Percentiles rank a stretch among this genome's conserved stretches.
These are phyloP conservation scores for Hydrocynus forskahlii DNA, from an alignment of 2,797 vertebrate species.

Conservation along the genomic window DNA sequence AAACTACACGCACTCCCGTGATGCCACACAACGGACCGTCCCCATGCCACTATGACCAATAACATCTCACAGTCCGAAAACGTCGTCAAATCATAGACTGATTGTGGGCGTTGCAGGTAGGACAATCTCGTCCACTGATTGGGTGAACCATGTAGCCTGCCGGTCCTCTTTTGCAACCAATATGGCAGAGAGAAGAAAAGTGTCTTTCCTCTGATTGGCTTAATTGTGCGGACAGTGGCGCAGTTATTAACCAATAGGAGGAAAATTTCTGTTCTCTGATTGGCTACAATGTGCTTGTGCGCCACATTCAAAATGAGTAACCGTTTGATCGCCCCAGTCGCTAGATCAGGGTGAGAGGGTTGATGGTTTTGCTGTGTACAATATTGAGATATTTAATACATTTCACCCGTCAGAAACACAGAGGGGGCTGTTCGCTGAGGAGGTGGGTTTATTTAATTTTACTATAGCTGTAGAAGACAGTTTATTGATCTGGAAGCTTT, in stretches of 20 bases:
- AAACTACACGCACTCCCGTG: not conserved
- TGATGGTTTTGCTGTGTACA: not conserved
- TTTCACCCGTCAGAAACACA: not conserved
- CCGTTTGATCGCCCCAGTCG: not conserved
- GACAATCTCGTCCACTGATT: not conserved
- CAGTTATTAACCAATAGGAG: slow-evolving; percentile 28
- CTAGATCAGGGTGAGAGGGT: not conserved
- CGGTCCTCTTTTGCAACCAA: no score
- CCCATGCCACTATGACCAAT: not conserved
- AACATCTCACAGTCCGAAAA: not conserved
- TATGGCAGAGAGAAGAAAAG: no score
- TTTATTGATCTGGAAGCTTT: no score
- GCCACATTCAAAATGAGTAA: slow-evolving; percentile 56
- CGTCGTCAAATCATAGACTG: not conserved
- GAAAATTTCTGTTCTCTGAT: slow-evolving; percentile 4
- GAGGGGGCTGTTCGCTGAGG: no score
- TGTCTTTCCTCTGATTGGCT: no score
- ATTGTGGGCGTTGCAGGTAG: not conserved
- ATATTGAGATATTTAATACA: not conserved
- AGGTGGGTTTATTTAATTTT: not conserved
- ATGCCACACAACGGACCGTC: not conserved
- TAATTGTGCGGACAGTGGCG: no score
- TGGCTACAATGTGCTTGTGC: slow-evolving; percentile 28
- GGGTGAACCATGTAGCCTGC: not conserved
- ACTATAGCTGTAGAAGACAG: no score